Evolutionary conservation across 2,797 vertebrate species (phyloP), one percentile per base, ranked within the genome.

Genomic region (Petrocephalus schoutedeni): DNA sequence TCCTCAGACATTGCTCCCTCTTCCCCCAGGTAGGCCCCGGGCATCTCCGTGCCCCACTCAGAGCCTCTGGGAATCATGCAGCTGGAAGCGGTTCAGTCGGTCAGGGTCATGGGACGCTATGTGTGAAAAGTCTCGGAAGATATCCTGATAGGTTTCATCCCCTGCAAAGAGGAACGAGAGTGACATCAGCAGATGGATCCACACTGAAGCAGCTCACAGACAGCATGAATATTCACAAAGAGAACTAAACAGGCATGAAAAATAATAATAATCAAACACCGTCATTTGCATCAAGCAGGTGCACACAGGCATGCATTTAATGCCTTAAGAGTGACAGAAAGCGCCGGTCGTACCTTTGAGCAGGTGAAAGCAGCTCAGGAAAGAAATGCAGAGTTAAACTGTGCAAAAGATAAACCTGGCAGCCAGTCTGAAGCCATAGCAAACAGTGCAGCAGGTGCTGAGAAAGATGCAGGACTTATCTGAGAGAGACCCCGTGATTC

Each of bases 101-200:
- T 98, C 98, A 0, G 98, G 98, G 92, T 99, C 96, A 87, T 99
- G 97, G 87, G 98, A 97, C 45, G 98, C 98, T 97, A 99, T 99
- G 91, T 98, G 97, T 89, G 97, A 97, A 95, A 99, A 99, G 92
- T 99, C 98, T 94, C 98, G 97, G 93, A 99, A 99, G 93, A 99
- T 99, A 93, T 99, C 98, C 93, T 99, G 98, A 91, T 99, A 99
- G 64, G 98, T 97, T 96, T 98, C 98, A 89, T 99, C 98, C 90
- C 98, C 98, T 99, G 95, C 74, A 92, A 87, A 87, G 89, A 71
- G 54, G 45, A n/a, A 53, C 19, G 54, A n/a, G 45, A 7, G 45
- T 3, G 87, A 64, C 9, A 6, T 14, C 28, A 71, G 32, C 21
- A 87, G 32, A 57, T 67, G 0, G 21, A n/a, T 14, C 64, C 2